Evolutionary conservation across 2,888 invertebrate species (phyloP).

Genomic region (Crioceris asparagi): DNA sequence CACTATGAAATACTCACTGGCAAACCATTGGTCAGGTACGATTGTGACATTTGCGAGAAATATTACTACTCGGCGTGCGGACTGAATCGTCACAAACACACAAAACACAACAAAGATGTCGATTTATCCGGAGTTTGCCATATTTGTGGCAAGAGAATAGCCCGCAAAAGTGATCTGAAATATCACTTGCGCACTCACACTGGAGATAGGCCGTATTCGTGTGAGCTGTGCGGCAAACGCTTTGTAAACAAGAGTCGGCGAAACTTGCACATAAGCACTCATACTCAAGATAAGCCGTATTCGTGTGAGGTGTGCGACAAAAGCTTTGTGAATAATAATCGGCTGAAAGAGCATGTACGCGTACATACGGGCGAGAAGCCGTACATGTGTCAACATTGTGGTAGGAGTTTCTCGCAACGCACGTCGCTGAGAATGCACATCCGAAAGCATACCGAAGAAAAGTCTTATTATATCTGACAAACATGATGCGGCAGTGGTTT

Average conservation of each 20-base stretch:
- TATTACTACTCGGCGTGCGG: conserved; percentile 35
- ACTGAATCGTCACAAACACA: conserved; percentile 35
- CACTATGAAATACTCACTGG: conserved; percentile 39
- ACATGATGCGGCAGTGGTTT: conserved; percentile 31
- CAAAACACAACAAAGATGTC: conserved; percentile 32
- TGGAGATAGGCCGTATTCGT: conserved; percentile 40
- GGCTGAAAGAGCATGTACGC: conserved; percentile 31
- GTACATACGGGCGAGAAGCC: conserved; percentile 34
- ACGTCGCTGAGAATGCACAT: conserved; percentile 49
- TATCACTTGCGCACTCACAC: conserved; percentile 42
- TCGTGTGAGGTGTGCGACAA: conserved; percentile 37
- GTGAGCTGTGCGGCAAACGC: conserved; percentile 32
- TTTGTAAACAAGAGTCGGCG: conserved; percentile 32
- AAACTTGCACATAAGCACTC: conserved; percentile 32
- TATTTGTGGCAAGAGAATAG: conserved; percentile 23
- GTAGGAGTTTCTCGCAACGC: conserved; percentile 43
- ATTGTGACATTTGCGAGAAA: conserved; percentile 42
- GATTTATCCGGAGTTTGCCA: conserved; percentile 29
- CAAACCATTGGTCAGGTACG: conserved; percentile 31
- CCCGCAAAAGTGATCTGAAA: conserved; percentile 20
- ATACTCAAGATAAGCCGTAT: conserved; percentile 40
- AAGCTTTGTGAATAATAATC: conserved; percentile 39
- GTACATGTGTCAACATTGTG: conserved; percentile 28
- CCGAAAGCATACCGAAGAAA: conserved; percentile 49
- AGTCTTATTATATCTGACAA: conserved; percentile 38